A percentile compares a stretch with the other conserved stretches of the same genome.
Evolutionary conservation across 2,113 vertebrate species (phyloP).

Genomic region (Emydura subglobosa): DNA sequence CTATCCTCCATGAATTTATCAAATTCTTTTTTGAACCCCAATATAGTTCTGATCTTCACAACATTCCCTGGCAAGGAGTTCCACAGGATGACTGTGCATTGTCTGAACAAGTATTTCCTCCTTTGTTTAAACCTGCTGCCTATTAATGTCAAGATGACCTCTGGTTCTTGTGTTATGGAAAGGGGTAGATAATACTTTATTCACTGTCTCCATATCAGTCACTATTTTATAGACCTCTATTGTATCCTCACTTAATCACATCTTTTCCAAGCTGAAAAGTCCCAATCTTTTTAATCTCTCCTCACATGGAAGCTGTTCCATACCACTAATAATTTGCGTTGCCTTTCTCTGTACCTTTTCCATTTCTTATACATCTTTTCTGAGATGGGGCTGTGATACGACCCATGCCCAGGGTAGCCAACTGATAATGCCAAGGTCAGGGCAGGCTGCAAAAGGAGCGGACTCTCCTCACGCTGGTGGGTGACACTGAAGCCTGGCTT

Average conservation of each 20-base stretch:
- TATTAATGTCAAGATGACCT: neutral
- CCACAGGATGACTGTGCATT: neutral
- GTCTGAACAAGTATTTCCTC: neutral
- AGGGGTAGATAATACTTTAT: neutral
- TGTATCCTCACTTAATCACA: neutral
- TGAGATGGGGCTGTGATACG: too few species aligned
- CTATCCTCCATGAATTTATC: neutral
- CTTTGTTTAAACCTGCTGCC: neutral
- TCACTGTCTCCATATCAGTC: neutral
- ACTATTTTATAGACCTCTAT: neutral
- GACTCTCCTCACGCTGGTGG: too few species aligned
- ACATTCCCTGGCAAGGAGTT: too few species aligned
- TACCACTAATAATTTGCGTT: neutral
- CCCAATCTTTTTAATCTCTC: neutral
- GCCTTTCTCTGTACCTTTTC: too few species aligned
- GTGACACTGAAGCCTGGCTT: too few species aligned
- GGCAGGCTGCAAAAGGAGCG: too few species aligned
- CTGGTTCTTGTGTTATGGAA: neutral
- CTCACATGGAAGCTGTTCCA: neutral
- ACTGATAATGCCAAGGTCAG: too few species aligned
- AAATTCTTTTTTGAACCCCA: neutral
- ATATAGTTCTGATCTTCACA: too few species aligned
- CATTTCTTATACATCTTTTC: too few species aligned
- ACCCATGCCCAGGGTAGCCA: too few species aligned
- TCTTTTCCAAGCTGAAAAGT: neutral